Evolutionary conservation across 2,888 invertebrate genomes (phyloP).

Genomic region (Drosophila rellima): DNA sequence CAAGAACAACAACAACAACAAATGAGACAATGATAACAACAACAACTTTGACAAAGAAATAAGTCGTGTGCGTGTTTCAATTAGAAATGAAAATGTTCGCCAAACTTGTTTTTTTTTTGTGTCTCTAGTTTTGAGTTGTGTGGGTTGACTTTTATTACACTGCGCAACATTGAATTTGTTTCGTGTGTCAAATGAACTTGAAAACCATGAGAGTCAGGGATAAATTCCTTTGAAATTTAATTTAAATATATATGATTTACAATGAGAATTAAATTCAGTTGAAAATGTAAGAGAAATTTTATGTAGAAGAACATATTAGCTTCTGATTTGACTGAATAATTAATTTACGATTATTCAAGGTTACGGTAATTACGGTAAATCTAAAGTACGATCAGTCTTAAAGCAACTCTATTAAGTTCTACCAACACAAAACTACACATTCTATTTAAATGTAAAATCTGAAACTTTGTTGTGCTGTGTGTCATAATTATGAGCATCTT

Average conservation of each 20-base stretch:
- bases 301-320: too few relatives aligned
- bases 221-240: constrained; percentile 5
- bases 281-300: neutral
- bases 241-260: neutral
- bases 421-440: too few relatives aligned
- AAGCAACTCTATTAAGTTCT: too few relatives aligned
- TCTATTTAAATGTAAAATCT: neutral
- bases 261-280: neutral
- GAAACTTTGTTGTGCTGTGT: constrained; percentile 39
- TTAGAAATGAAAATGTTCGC: constrained; percentile 73
- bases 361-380: too few relatives aligned
- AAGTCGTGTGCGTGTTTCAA: constrained; percentile 65
- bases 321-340: too few relatives aligned
- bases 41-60: constrained; percentile 9
- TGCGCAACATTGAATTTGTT: constrained; percentile 55
- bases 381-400: too few relatives aligned
- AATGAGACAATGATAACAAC: neutral
- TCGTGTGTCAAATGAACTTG: constrained; percentile 36
- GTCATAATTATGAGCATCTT: constrained; percentile 6
- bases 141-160: constrained; percentile 66
- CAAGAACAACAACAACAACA: constrained; percentile 18
- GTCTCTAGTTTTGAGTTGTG: constrained; percentile 45
- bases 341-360: too few relatives aligned
- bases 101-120: constrained; percentile 65
- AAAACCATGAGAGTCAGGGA: constrained; percentile 18